Percentiles rank a stretch among this genome's conserved stretches.
phyloP scores from a whole-genome alignment of 2,797 vertebrate genomes.

The Parambassis ranga region DNA sequence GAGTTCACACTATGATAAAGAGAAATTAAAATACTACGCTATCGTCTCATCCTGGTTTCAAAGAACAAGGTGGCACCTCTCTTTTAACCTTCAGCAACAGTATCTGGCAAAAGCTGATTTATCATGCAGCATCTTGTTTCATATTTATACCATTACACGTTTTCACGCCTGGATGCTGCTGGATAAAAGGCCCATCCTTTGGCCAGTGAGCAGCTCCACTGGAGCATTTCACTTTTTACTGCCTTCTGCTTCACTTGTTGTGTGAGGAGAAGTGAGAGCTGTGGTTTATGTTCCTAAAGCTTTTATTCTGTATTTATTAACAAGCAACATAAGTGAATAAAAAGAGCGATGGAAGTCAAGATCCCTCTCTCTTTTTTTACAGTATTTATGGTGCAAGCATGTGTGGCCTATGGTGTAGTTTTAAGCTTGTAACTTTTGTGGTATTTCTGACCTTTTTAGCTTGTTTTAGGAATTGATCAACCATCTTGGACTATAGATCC shows the following conservation, averaged over 20 bases:
- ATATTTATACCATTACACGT: slow-evolving; percentile 42
- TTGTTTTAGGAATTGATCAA: no score
- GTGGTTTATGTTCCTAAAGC: no score
- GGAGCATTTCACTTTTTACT: slow-evolving; percentile 14
- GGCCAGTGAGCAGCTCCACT: slow-evolving; percentile 18
- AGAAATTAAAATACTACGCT: slow-evolving; percentile 48
- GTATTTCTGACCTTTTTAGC: no score
- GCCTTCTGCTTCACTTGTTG: slow-evolving; percentile 16
- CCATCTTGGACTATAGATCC: no score
- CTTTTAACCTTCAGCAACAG: slow-evolving; percentile 40
- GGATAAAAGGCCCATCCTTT: slow-evolving; percentile 14
- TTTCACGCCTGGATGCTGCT: slow-evolving; percentile 41
- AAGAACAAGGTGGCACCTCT: slow-evolving; percentile 13
- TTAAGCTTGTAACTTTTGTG: no score
- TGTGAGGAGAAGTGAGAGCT: neutral
- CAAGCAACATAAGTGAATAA: neutral
- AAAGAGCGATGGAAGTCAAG: no score
- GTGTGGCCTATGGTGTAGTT: no score
- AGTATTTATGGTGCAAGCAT: no score
- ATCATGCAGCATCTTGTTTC: slow-evolving; percentile 41
- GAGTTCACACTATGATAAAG: slow-evolving; percentile 36
- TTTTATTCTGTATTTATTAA: neutral
- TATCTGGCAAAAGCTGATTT: slow-evolving; percentile 13
- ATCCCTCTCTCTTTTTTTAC: no score
- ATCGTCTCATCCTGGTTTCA: slow-evolving; percentile 6